A percentile compares a stretch with the other conserved stretches of the same genome.
Conservation (phyloP, 2,797 vertebrate genomes). For the Zalophus californianus region DNA sequence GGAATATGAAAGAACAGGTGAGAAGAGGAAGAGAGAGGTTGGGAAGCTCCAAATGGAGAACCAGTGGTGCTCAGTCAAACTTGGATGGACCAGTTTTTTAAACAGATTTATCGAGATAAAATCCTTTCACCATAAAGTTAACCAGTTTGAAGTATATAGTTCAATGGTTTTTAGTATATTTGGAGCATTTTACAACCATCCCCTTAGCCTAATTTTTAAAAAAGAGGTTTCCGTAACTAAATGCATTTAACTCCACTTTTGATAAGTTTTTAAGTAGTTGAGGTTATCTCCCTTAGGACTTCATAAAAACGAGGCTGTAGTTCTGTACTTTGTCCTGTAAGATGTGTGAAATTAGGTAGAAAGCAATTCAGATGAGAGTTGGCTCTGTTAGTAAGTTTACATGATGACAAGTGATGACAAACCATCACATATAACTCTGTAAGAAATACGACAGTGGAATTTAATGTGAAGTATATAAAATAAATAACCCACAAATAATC, state of each 20-base stretch:
- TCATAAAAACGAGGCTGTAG: not conserved
- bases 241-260: not conserved
- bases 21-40: not conserved
- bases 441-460: slow-evolving; percentile 10
- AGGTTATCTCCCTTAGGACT: not conserved
- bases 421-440: not conserved
- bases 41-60: not conserved
- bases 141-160: not conserved
- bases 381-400: not conserved
- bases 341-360: slow-evolving; percentile 28
- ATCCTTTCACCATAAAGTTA: not conserved
- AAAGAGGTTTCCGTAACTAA: not conserved
- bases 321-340: not conserved
- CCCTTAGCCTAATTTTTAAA: not conserved
- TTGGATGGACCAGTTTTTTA: not conserved
- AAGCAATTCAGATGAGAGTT: slow-evolving; percentile 9
- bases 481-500: slow-evolving; percentile 42
- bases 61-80: not conserved
- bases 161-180: not conserved
- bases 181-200: not conserved
- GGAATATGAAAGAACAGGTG: not conserved
- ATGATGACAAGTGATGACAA: not conserved
- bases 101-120: not conserved
- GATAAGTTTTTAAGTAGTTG: not conserved
- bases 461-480: slow-evolving; percentile 32